Evolutionary conservation across 1,140 invertebrate species (phyloP), one percentile per base, ranked within the genome.

Genomic region (Caenorhabditis remanei): DNA sequence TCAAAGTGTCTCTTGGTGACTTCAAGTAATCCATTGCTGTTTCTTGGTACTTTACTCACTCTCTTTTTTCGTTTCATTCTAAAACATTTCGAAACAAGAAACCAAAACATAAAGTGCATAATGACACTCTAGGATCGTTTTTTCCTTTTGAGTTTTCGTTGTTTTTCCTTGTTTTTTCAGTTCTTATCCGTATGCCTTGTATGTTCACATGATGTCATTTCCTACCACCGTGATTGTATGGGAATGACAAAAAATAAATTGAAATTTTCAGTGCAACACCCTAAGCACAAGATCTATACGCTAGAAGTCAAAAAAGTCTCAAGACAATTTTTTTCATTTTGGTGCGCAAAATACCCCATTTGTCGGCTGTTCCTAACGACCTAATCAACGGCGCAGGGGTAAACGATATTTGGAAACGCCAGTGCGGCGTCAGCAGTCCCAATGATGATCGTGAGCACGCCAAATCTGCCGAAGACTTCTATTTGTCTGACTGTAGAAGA

Each of bases 321-420:
- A 79, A 79, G 41, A 79, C 24, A 46, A 79, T 79, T 79, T 79
- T 79, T 79, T 79, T 50, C 71, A 79, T 50, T 79, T 79, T 24
- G 71, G 71, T 79, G 43, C 71, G 43, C 71, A 79, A 50, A 79
- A 79, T 50, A 79, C n/a, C 71, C 43, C 71, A 79, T 79, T 79
- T 79, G 71, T 79, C 71, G 46, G 43, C 46, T 79, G 46, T 50
- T 50, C 71, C 16, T 32, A 79, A 79, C 71, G 71, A 79, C 71
- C 71, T 40, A 79, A 79, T 79, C 46, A 79, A 79, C 71, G 71
- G 46, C 71, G 32, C 71, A 79, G 19, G 71, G 46, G 50, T 19
- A 79, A 71, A 79, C 46, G 53, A 79, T 79, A 79, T 79, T 79
- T 50, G 46, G n/a, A 21, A 40, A 79, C 71, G 46, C 46, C 46